Evolutionary conservation across 2,797 vertebrate species (phyloP).

Genomic region (Gymnothorax javanicus): DNA sequence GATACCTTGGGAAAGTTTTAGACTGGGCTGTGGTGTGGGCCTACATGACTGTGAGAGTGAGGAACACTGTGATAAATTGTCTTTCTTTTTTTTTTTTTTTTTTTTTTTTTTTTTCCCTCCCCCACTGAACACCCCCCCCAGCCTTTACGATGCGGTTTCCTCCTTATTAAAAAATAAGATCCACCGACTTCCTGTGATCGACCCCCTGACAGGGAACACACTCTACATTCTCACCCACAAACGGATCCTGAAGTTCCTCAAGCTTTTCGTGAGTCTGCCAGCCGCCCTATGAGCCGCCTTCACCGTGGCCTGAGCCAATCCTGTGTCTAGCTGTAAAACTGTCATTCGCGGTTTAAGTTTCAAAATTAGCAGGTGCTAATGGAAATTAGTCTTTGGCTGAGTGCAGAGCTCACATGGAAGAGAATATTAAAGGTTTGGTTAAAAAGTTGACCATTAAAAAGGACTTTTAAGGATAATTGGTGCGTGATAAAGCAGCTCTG

Average conservation of each 20-base stretch:
- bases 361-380: background rate
- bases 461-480: too few relatives aligned
- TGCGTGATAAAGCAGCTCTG: too few relatives aligned
- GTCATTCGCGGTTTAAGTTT: too few relatives aligned
- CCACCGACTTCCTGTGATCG: constrained; percentile 94
- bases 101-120: constrained; percentile 1
- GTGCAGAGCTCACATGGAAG: too few relatives aligned
- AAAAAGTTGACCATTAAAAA: too few relatives aligned
- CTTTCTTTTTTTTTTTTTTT: too few relatives aligned
- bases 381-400: too few relatives aligned
- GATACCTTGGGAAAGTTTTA: background rate
- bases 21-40: background rate
- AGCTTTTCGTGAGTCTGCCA: constrained; percentile 87
- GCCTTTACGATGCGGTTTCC: constrained; percentile 92
- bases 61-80: too few relatives aligned
- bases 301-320: background rate
- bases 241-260: constrained; percentile 97
- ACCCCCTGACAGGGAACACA: constrained; percentile 92
- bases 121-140: constrained; percentile 52
- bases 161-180: constrained; percentile 96
- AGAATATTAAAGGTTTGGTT: too few relatives aligned
- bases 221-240: constrained; percentile 98
- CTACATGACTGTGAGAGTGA: background rate
- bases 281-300: background rate
- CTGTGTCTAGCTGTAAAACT: too few relatives aligned